These are phyloP conservation scores for Eugnorisma glareosa DNA, from an alignment of 2,888 invertebrate species.

Conservation along the genomic window DNA sequence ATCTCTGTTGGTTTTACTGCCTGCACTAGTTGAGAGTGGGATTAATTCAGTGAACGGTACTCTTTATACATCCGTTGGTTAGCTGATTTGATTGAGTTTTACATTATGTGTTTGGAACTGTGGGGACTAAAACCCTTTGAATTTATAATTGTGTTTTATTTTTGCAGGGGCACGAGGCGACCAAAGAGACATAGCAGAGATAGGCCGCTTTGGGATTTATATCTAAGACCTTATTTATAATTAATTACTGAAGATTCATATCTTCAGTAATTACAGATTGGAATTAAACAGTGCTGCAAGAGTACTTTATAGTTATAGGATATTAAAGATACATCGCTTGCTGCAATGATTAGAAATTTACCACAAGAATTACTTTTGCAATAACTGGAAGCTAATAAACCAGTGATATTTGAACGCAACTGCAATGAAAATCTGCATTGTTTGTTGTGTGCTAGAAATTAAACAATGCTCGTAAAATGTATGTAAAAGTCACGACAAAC, in stretches of 20 bases:
- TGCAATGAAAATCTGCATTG: neutral
- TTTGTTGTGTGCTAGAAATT: too few species aligned
- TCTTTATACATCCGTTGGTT: slow-evolving; percentile 56
- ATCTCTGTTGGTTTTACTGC: slow-evolving; percentile 61
- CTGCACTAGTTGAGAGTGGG: slow-evolving; percentile 60
- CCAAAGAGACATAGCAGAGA: neutral
- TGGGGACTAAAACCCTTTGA: slow-evolving; percentile 3
- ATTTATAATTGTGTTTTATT: slow-evolving; percentile 18
- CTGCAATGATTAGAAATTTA: neutral
- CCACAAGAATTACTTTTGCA: neutral
- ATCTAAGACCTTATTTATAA: too few species aligned
- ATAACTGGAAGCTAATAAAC: neutral
- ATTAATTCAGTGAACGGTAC: slow-evolving; percentile 55
- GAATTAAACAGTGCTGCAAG: neutral
- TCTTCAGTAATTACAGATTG: neutral
- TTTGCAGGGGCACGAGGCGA: neutral
- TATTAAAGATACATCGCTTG: neutral
- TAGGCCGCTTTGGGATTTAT: neutral
- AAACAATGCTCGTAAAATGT: slow-evolving; percentile 19
- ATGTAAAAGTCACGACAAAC: slow-evolving; percentile 12
- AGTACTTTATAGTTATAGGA: neutral
- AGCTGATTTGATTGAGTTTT: slow-evolving; percentile 58
- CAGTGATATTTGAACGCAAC: neutral
- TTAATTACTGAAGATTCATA: too few species aligned
- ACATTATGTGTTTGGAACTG: slow-evolving; percentile 35